Evolutionary conservation across 1,140 invertebrate species (phyloP), one percentile per base, ranked within the genome.

Genomic region (Drosophila grimshawi): DNA sequence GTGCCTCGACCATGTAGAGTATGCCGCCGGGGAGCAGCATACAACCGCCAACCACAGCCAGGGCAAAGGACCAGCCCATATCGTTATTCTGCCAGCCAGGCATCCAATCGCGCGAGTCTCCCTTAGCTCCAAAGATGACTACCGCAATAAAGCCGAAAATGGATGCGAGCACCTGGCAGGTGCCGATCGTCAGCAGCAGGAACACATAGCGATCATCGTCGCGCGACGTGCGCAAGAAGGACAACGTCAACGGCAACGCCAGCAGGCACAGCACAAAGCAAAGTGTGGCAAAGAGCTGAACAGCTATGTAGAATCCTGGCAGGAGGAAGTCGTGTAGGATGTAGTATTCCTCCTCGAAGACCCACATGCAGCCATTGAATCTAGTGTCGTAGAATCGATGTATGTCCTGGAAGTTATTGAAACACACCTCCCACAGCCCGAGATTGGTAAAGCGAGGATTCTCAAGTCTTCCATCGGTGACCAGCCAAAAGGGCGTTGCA

Each of bases 21-120:
- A 96, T 94, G 8, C 97, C 96, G 32, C 95, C 94, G 30, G 96
- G 95, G 32, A 97, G 94, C 7, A 97, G 92, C 27, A 95, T 93
- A 10, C 97, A 93, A 3, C 95, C 95, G 27, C 97, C 97, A 11
- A 98, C 93, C 6, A 96, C 96, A 41, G 95, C 97, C 19, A 99
- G 93, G 4, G 96, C 98, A 93, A 95, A 99, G 2, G 97, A 97
- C 98, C 98, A 99, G 3, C 97, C 96, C n/a, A 99, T 94, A 89
- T 97, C 96, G 93, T 99, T 99, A 85, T 98, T 97, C 81, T 99
- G 97, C 95, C 98, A 98, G 85, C 98, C 95, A 0, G 98, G 98
- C 97, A 99, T 98, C 98, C 98, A 99, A 83, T 97, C 96, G 30
- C 98, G 93, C 2, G 97, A 95, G 93, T 99, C 97, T 7, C 97